These are phyloP conservation scores for Acronicta alni DNA, from an alignment of 2,888 invertebrate species.

Conservation along the genomic window DNA sequence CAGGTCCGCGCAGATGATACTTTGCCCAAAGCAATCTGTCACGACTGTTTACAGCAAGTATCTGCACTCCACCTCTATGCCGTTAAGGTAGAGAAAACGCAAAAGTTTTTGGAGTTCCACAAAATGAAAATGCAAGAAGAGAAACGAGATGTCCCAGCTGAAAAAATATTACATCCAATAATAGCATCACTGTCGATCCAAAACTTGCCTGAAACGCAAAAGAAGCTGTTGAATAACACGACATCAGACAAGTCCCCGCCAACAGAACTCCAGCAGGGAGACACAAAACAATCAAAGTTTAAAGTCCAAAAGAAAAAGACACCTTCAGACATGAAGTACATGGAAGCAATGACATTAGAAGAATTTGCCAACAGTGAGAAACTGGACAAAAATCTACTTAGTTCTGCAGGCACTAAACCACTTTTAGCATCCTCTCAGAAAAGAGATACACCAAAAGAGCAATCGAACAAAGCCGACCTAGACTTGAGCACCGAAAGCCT, in stretches of 20 bases:
- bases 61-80: constrained; percentile 76
- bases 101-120: constrained; percentile 83
- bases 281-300: constrained; percentile 65
- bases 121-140: constrained; percentile 73
- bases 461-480: constrained; percentile 51
- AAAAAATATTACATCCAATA: constrained; percentile 65
- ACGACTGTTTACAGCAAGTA: constrained; percentile 85
- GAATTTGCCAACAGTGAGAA: constrained; percentile 80
- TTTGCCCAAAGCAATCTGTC: constrained; percentile 86
- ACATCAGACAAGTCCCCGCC: constrained; percentile 55
- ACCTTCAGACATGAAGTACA: constrained; percentile 74
- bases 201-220: constrained; percentile 58
- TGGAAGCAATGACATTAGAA: constrained; percentile 83
- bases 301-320: constrained; percentile 70
- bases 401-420: constrained; percentile 53
- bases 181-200: constrained; percentile 65
- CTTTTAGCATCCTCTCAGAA: constrained; percentile 41
- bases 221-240: constrained; percentile 36
- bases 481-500: constrained; percentile 66
- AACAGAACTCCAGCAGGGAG: constrained; percentile 76
- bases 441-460: constrained; percentile 56
- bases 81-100: constrained; percentile 84
- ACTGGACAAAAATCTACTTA: constrained; percentile 75
- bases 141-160: constrained; percentile 58
- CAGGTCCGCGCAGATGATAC: constrained; percentile 81